Conservation (phyloP, 2,113 vertebrate species). For the Gallinago media region DNA sequence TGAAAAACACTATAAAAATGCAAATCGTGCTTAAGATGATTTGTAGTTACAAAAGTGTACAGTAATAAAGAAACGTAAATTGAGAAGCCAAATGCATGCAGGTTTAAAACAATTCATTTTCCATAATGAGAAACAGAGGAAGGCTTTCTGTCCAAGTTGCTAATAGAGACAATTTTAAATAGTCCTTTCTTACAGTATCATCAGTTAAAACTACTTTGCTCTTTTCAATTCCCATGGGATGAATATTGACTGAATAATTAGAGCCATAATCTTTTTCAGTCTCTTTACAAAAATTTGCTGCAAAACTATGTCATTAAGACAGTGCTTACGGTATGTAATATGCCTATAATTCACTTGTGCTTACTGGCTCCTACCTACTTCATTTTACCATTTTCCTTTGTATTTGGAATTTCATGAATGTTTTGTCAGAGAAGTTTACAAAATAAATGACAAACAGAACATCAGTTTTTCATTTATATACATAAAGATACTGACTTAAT, state of each 20-base stretch:
- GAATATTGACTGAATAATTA: constrained; percentile 23
- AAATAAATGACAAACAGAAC: background rate
- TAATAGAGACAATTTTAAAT: background rate
- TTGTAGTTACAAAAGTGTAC: background rate
- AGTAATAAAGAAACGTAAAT: background rate
- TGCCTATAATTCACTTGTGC: background rate
- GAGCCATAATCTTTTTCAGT: constrained; percentile 4
- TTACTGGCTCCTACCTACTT: background rate
- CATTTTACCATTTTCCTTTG: background rate
- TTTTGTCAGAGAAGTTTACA: background rate
- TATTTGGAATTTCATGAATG: background rate
- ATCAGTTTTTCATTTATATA: background rate
- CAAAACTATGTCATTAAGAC: background rate
- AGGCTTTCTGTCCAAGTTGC: constrained; percentile 1
- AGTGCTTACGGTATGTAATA: background rate
- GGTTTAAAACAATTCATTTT: background rate
- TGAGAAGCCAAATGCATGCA: background rate
- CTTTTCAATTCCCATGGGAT: background rate
- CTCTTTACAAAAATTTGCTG: background rate
- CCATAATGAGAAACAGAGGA: background rate
- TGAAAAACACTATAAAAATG: background rate
- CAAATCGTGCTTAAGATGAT: background rate
- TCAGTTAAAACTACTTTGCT: background rate
- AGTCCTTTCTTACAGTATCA: background rate
- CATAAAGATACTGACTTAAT: background rate